Evolutionary conservation across 2,797 vertebrate genomes (phyloP).

Genomic region (Cossypha polioptera): DNA sequence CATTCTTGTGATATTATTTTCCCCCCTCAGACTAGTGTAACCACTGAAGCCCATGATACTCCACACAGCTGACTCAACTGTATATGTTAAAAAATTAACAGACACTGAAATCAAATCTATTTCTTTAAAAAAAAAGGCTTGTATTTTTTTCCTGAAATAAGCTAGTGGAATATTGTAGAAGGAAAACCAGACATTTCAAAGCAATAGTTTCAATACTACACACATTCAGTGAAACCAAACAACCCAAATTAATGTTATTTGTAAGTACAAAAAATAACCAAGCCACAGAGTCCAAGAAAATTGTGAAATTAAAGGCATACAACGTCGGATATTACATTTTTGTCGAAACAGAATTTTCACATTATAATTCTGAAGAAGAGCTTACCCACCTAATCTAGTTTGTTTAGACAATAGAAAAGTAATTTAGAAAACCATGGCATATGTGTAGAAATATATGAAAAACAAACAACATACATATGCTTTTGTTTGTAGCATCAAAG

Average conservation of each 20-base stretch:
- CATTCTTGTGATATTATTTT: conserved; percentile 57
- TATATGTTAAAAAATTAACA: neutral
- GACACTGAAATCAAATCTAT: neutral
- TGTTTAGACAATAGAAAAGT: neutral
- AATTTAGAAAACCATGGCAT: neutral
- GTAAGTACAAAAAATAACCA: neutral
- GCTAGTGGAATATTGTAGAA: neutral
- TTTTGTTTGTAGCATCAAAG: neutral
- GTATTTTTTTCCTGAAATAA: neutral
- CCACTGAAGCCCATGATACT: neutral
- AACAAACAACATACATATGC: neutral
- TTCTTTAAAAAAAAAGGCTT: neutral
- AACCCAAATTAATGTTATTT: neutral
- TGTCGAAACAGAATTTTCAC: neutral
- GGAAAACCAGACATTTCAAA: neutral
- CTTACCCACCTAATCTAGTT: neutral
- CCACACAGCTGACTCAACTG: neutral
- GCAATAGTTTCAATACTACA: neutral
- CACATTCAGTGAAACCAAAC: neutral
- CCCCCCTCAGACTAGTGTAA: conserved; percentile 4
- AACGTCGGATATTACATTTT: neutral
- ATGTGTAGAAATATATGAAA: neutral
- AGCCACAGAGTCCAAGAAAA: neutral
- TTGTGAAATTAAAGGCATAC: neutral
- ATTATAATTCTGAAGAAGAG: neutral